Base-by-base conservation (phyloP, 2,113 vertebrate species). In the Peromyscus polionotus region DNA sequence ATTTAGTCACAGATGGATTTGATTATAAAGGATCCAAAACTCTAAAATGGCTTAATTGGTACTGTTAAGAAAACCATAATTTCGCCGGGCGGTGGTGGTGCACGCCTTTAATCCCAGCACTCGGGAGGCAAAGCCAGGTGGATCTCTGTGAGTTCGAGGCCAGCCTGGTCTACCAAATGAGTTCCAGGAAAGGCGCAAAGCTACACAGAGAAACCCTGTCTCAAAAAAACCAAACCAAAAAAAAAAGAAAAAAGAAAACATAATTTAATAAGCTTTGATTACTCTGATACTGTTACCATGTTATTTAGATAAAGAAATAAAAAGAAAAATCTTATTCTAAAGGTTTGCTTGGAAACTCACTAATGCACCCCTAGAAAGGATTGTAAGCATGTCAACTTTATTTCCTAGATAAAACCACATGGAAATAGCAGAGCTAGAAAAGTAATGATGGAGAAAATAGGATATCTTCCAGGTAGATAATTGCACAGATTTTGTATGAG, bases 21-120 rank as follows among this genome's bases (percentile, higher is more conserved):
- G 36, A 72, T 33, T 75, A 96, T 19, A 81, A 96, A 95, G 36
- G 2, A 67, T 72, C 45, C 45, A 79, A 12, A 95, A 91, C 93
- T 73, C 79, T 76, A 20, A 73, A 93, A 94, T 51, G 42, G 10
- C 11, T 76, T 83, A 89, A 81, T 93, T 88, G 96, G 12, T 91
- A 84, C 22, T 59, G 48, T 4, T 51, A 75, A 42, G 31, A 90
- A 87, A 79, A 33, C 2, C n/a, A n/a, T n/a, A n/a, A n/a, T n/a
- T n/a, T n/a, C n/a, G n/a, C n/a, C n/a, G n/a, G n/a, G n/a, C n/a
- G n/a, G n/a, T n/a, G n/a, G n/a, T n/a, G n/a, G n/a, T n/a, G n/a
- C n/a, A n/a, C n/a, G n/a, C n/a, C n/a, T n/a, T n/a, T n/a, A n/a
- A n/a, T n/a, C n/a, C n/a, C n/a, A n/a, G n/a, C n/a, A n/a, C n/a